Evolutionary conservation across 2,888 invertebrate species (phyloP).

Genomic region (Lobophora halterata): DNA sequence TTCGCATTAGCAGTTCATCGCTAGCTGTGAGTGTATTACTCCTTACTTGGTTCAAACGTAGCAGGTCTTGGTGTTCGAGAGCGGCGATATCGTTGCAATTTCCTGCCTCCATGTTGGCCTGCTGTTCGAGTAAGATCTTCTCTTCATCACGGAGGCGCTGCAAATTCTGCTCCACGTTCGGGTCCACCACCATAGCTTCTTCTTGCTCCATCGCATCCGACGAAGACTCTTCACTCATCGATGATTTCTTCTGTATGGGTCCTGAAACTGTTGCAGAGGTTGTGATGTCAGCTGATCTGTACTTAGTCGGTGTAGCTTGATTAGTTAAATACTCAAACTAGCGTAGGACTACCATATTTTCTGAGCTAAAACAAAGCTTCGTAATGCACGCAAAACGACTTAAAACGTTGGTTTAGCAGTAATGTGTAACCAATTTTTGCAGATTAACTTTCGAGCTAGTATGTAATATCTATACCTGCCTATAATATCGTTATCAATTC

Average conservation of each 20-base stretch:
- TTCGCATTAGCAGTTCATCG: background rate
- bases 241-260: slow-evolving; percentile 93
- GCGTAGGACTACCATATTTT: no score
- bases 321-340: no score
- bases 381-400: no score
- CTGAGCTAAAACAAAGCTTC: no score
- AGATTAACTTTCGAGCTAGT: no score
- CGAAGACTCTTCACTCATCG: slow-evolving; percentile 90
- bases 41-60: slow-evolving; percentile 64
- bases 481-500: no score
- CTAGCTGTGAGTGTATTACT: background rate
- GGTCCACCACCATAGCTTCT: slow-evolving; percentile 85
- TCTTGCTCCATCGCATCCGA: slow-evolving; percentile 97
- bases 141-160: slow-evolving; percentile 83
- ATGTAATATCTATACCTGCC: no score
- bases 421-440: no score
- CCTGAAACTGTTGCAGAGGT: slow-evolving; percentile 79
- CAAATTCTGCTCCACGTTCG: slow-evolving; percentile 60
- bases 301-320: background rate
- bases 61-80: slow-evolving; percentile 62
- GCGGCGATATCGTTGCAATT: slow-evolving; percentile 62
- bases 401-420: no score
- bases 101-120: slow-evolving; percentile 84
- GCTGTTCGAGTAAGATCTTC: slow-evolving; percentile 87
- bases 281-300: background rate